Conservation (phyloP, 1,140 invertebrate species). For the Bombus turneri region DNA sequence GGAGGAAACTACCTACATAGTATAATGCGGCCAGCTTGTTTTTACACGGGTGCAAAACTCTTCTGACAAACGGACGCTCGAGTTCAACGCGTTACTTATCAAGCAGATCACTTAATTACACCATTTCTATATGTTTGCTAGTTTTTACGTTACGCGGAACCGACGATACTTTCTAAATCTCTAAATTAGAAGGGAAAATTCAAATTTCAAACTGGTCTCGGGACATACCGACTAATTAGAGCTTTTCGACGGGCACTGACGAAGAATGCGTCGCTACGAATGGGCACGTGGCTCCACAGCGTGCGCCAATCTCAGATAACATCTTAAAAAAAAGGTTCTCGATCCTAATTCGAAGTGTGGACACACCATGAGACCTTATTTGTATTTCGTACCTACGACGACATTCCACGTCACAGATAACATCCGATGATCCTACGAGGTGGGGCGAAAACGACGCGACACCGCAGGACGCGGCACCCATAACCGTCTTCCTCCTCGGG, state of each 20-base stretch:
- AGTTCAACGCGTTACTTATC: neutral
- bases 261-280: slow-evolving; percentile 30
- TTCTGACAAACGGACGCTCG: neutral
- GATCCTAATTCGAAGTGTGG: slow-evolving; percentile 70
- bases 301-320: slow-evolving; percentile 62
- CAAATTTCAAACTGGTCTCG: neutral
- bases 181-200: neutral
- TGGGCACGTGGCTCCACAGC: slow-evolving; percentile 61
- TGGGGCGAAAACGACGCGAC: slow-evolving; percentile 40
- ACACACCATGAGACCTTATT: slow-evolving; percentile 63
- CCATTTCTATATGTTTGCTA: neutral
- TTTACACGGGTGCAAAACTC: neutral
- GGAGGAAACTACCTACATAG: neutral
- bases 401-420: slow-evolving; percentile 68
- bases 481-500: neutral
- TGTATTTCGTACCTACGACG: slow-evolving; percentile 69
- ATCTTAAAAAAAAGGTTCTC: slow-evolving; percentile 64
- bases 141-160: neutral
- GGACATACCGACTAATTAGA: slow-evolving; percentile 30
- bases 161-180: too few relatives aligned
- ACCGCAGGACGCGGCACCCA: slow-evolving; percentile 24
- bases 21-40: neutral
- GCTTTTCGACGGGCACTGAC: slow-evolving; percentile 11
- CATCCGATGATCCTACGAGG: slow-evolving; percentile 59
- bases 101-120: neutral